Base-by-base conservation (phyloP, 2,888 invertebrate genomes). In the Abrostola triplasia region DNA sequence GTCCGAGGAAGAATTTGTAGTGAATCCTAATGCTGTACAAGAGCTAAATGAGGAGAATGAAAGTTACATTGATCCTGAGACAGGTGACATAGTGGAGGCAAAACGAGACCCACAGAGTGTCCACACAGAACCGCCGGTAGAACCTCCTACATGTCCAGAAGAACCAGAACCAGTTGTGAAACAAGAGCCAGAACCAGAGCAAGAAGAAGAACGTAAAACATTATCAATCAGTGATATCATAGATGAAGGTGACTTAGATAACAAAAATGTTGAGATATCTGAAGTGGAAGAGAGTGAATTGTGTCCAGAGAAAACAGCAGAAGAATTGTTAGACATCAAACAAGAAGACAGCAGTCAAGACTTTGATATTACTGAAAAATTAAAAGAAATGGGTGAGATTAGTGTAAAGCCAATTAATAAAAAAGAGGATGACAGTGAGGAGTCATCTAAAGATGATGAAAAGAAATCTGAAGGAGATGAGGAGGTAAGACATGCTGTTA, bases 341-440 rank as follows among this genome's bases (percentile, higher is more conserved):
- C 88, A 91, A 68, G 93, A 93, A 52, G 93, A 93, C 37, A 89
- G 80, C 51, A 93, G 91, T 74, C 90, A 93, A 62, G 96, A 96
- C 77, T 95, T 95, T 84, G 95, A 96, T 82, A 95, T 96, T 49
- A 95, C 95, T 56, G 96, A 96, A 73, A 96, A 96, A 83, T 84
- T 96, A 52, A 95, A 96, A 83, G 96, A 96, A 87, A 96, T 96
- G 95, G 96, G 95, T 12, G 94, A 95, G 79, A 93, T 95, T 42
- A 94, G 94, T 88, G 93, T 92, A 6, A 94, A 93, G 70, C 89
- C 94, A 12, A 83, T 93, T 5, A 85, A 84, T 59, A 90, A 90
- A 59, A 88, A 88, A 35, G 90, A 88, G 13, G 88, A 85, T 52
- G 89, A 88, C 11, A 85, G 81, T 42, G 82, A 70, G 5, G 82